phyloP scores from a whole-genome alignment of 2,113 vertebrate species.

The Tinamus guttatus region DNA sequence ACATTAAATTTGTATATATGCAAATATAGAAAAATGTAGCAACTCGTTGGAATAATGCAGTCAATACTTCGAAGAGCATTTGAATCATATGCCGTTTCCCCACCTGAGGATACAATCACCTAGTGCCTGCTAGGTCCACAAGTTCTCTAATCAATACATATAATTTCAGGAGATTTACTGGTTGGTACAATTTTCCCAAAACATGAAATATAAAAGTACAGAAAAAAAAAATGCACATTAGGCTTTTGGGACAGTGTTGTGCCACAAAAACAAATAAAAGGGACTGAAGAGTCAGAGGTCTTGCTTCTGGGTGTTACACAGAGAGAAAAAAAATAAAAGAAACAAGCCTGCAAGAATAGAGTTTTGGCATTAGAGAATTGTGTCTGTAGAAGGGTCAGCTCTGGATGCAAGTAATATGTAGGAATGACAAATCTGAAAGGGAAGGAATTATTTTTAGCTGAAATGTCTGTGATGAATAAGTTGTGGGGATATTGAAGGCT shows the following conservation, averaged over 20 bases:
- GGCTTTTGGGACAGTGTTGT: background rate
- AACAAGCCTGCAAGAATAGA: background rate
- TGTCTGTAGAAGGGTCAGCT: background rate
- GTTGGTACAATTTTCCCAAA: constrained; percentile 20
- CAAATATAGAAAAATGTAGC: background rate
- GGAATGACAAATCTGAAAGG: background rate
- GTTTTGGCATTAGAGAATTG: background rate
- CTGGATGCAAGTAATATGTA: background rate
- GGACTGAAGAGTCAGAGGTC: background rate
- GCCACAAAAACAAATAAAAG: background rate
- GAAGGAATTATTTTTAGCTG: background rate
- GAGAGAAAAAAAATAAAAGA: background rate
- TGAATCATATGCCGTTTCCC: background rate
- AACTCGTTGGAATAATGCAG: background rate
- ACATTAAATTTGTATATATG: background rate
- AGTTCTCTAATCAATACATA: background rate
- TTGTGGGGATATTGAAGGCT: background rate
- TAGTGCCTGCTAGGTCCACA: background rate
- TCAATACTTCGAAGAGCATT: background rate
- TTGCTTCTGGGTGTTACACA: background rate
- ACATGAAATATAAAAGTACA: background rate
- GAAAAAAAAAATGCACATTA: background rate
- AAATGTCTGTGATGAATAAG: background rate
- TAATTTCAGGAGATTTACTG: background rate
- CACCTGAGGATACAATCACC: background rate